Percentiles rank a stretch among this genome's conserved stretches.
Conservation (phyloP, 2,888 invertebrate species). For the Fragum sueziense region DNA sequence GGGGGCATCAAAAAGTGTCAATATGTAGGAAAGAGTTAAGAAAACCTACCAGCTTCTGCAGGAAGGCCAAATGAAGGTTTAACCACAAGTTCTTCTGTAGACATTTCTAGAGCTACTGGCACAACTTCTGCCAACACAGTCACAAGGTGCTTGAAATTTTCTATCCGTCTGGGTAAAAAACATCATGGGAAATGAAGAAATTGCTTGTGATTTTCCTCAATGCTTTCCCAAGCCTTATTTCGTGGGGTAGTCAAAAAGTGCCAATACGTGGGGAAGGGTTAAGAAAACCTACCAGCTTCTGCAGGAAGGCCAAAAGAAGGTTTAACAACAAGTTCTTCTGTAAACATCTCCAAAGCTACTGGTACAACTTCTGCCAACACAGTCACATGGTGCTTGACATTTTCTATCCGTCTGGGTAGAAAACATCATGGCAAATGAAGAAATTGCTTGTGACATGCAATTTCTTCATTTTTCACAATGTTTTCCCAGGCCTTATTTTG, state of each 20-base stretch:
- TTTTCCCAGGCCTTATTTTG: neutral
- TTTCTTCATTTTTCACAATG: no score
- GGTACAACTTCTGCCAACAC: slow-evolving; percentile 81
- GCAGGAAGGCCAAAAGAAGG: slow-evolving; percentile 78
- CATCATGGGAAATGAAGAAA: neutral
- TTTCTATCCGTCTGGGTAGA: no score
- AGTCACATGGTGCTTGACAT: slow-evolving; percentile 81
- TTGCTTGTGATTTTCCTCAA: neutral
- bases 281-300: slow-evolving; percentile 74
- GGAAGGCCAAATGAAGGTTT: slow-evolving; percentile 78
- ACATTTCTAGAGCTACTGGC: slow-evolving; percentile 77
- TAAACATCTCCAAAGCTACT: slow-evolving; percentile 78
- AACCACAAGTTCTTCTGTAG: slow-evolving; percentile 75
- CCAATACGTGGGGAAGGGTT: neutral
- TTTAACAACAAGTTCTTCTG: slow-evolving; percentile 74
- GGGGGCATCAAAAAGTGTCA: no score
- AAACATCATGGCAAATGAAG: no score
- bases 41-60: slow-evolving; percentile 77
- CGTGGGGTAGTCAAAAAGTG: neutral
- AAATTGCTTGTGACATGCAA: no score
- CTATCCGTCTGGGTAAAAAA: neutral
- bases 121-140: slow-evolving; percentile 81
- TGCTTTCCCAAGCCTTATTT: neutral
- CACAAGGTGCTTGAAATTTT: slow-evolving; percentile 76
- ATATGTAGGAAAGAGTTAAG: no score